Conservation (phyloP, 2,113 vertebrate species). For the Jaculus jaculus region DNA sequence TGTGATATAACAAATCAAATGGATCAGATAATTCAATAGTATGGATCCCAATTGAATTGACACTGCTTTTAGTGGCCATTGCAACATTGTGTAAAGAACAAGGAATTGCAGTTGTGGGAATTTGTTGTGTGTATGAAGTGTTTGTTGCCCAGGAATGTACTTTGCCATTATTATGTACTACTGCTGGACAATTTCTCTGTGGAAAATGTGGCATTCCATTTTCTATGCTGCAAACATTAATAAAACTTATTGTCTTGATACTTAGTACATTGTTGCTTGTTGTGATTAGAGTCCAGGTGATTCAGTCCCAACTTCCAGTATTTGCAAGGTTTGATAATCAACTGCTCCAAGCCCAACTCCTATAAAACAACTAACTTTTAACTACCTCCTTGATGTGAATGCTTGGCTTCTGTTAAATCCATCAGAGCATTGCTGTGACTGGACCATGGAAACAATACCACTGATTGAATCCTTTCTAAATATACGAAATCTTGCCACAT, state of each 20-base stretch:
- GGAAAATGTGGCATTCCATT: conserved; percentile 94
- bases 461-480: conserved; percentile 95
- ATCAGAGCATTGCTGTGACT: conserved; percentile 97
- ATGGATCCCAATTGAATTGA: conserved; percentile 94
- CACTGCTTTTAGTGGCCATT: conserved; percentile 93
- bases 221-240: conserved; percentile 93
- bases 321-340: conserved; percentile 97
- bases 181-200: conserved; percentile 89
- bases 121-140: conserved; percentile 98
- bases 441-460: conserved; percentile 99
- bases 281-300: conserved; percentile 96
- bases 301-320: conserved; percentile 97
- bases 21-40: conserved; percentile 93
- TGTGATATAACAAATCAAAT: conserved; percentile 96
- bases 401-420: conserved; percentile 97
- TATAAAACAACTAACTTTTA: conserved; percentile 95
- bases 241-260: conserved; percentile 96
- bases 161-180: conserved; percentile 90
- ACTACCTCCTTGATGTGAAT: conserved; percentile 98
- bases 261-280: conserved; percentile 97
- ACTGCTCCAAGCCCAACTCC: conserved; percentile 96
- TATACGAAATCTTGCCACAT: conserved; percentile 92
- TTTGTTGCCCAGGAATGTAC: conserved; percentile 99
- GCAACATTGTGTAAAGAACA: conserved; percentile 98
- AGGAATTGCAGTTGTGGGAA: conserved; percentile 97